Evolutionary conservation across 2,888 invertebrate genomes (phyloP).

Genomic region (Saturnia japonica): DNA sequence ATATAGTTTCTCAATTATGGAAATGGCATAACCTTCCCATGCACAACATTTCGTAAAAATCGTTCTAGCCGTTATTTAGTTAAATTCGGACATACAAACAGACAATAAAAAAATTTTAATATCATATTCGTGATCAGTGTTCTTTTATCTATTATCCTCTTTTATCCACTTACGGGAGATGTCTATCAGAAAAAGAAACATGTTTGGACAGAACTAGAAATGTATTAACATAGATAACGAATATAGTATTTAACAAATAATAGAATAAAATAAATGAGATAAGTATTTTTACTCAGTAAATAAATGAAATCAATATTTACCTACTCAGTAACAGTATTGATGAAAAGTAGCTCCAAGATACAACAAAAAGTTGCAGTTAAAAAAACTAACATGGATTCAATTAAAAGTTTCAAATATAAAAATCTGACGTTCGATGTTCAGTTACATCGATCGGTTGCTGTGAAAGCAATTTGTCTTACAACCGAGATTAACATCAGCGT

Average conservation of each 20-base stretch:
- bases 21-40: too few species aligned
- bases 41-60: too few species aligned
- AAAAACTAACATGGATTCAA: conserved; percentile 25
- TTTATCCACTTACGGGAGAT: too few species aligned
- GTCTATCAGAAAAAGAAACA: too few species aligned
- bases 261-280: background rate
- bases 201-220: too few species aligned
- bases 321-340: background rate
- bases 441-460: conserved; percentile 26
- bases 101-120: too few species aligned
- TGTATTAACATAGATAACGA: too few species aligned
- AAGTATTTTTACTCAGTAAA: background rate
- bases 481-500: conserved; percentile 62
- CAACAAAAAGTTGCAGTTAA: conserved; percentile 7
- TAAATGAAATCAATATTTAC: background rate
- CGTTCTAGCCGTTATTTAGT: too few species aligned
- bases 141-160: too few species aligned
- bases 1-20: too few species aligned
- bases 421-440: conserved; percentile 25
- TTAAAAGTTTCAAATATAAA: conserved; percentile 34
- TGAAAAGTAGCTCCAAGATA: background rate
- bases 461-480: conserved; percentile 76
- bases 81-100: too few species aligned
- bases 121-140: too few species aligned
- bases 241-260: background rate